These are phyloP conservation scores for Nasalis larvatus DNA, from an alignment of 2,113 vertebrate species.

Conservation along the genomic window DNA sequence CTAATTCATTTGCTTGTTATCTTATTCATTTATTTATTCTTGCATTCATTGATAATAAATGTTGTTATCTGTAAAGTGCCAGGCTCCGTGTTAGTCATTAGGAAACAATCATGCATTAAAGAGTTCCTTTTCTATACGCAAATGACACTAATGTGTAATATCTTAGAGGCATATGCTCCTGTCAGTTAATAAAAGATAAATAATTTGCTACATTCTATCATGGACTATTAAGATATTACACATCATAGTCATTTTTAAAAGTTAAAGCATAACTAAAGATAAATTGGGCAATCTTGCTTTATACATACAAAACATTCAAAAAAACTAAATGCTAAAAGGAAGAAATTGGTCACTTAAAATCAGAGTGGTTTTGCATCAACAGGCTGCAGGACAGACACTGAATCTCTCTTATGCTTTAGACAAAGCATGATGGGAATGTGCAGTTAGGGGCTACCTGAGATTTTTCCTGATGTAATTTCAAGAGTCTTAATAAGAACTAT, in stretches of 20 bases:
- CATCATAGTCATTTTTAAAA: background rate
- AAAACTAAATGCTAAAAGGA: background rate
- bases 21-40: background rate
- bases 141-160: background rate
- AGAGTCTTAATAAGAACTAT: background rate
- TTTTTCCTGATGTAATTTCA: background rate
- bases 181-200: background rate
- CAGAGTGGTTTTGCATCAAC: background rate
- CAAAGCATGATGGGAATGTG: background rate
- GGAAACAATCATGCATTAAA: background rate
- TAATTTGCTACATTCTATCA: background rate
- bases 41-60: background rate
- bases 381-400: background rate
- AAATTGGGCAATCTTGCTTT: background rate
- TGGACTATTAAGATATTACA: background rate
- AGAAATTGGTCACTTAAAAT: background rate
- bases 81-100: background rate
- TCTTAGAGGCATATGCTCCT: background rate
- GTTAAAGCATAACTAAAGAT: background rate
- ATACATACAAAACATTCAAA: background rate
- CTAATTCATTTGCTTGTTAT: background rate
- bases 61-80: background rate
- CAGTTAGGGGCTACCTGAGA: fast-evolving
- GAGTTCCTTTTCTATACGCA: background rate
- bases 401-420: background rate